Base-by-base conservation (phyloP, 2,113 vertebrate genomes). In the Platichthys stellatus region DNA sequence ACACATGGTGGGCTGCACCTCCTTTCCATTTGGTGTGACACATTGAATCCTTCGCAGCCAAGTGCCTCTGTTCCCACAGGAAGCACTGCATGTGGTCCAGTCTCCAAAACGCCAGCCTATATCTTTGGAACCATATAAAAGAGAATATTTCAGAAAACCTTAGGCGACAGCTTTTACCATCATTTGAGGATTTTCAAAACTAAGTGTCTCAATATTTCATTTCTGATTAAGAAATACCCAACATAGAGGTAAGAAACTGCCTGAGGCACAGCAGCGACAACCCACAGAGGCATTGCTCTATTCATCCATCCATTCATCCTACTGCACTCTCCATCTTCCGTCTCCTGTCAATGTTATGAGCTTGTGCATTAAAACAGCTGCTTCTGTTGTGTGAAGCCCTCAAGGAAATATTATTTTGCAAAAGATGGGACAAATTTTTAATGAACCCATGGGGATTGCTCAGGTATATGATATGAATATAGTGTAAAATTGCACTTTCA, bases 81-180 rank as follows among this genome's bases (percentile, higher is more conserved):
- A 92, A 24, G 95, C 84, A 20, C 96, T 96, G 88, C 97, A 98
- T 2, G 70, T 64, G 1, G 90, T 94, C 96, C 95, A 97, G 61
- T 94, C 91, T 0, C 91, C 90, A 18, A 94, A 91, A 56, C 91
- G 91, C 96, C 97, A 97, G 17, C 69, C 80, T 17, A 91, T 93
- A 81, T 82, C 97, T 98, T 90, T 3, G 60, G 45, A 83, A 57
- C 63, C 38, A 81, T 31, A 81, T 11, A 24, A 40, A 14, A 15
- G 4, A 49, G 3, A 76, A 9, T 4, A 45, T 45, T 14, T 45
- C 43, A 45, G 43, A 45, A 45, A 13, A 15, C 43, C 13, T 14
- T 14, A 13, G 40, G 40, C 14, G 10, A 13, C 43, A 45, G 43
- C 43, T 45, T 45, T 4, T 14, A 45, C 43, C 9, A 14, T 14